Base-by-base conservation (phyloP, 2,797 vertebrate genomes). In the Manis javanica region DNA sequence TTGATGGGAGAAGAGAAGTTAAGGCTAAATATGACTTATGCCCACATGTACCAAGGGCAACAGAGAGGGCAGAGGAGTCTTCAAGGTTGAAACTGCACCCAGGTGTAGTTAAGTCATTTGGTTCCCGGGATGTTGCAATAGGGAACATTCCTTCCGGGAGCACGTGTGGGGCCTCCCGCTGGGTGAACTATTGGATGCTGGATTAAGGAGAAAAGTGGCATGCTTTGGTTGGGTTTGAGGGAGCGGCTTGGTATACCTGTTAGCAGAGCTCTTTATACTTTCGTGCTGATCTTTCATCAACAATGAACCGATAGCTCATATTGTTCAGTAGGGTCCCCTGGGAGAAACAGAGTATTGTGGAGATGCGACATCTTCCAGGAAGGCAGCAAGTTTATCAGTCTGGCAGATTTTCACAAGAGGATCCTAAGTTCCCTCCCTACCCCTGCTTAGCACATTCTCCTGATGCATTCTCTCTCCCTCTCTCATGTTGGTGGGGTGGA, bases 251-350 rank as follows among this genome's bases (percentile, higher is more conserved):
- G 79, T 93, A 82, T 90, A 64, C 53, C 95, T 74, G 63, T 29
- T 96, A 90, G 79, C 95, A 96, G 97, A 97, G 74, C 85, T 78
- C 78, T 98, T 97, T 96, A 94, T 94, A 87, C 94, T 96, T 89
- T 89, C 29, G 94, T 0, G 83, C 92, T 87, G 91, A 93, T 95
- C 93, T 95, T 92, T 96, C 61, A 92, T 93, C 90, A 96, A 46
- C 87, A 74, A 90, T 93, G 91, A 96, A 94, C 37, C 69, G 77
- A 89, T 97, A 96, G 61, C 91, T 96, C n/a, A 59, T 93, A 85
- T 95, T 14, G 46, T 92, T 95, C 96, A 92, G 90, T 81, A 97
- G 92, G 92, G 72, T 87, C 93, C 90, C 96, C 64, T 3, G 2
- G 96, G 97, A 97, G 39, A 26, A 3, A 0, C 16, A 64, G 68